Percentiles rank a stretch among this genome's conserved stretches.
phyloP scores from a whole-genome alignment of 2,888 invertebrate genomes.

The Apodemia duryi region DNA sequence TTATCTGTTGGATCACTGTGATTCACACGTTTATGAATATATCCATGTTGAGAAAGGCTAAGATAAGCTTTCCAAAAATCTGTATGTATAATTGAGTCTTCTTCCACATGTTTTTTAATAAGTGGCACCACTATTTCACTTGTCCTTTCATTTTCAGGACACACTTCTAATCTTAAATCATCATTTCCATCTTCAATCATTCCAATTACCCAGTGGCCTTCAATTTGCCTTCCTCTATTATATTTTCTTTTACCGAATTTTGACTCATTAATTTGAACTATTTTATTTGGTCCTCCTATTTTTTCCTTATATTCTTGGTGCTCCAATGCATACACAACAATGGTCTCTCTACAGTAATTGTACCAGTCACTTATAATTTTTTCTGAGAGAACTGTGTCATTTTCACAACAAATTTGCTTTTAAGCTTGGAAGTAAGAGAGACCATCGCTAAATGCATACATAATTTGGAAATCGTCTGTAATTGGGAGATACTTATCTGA shows the following conservation, averaged over 20 bases:
- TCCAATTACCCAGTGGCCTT: constrained; percentile 32
- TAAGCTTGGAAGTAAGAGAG: not conserved
- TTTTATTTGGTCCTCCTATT: constrained; percentile 31
- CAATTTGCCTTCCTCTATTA: constrained; percentile 18
- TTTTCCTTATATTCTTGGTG: constrained; percentile 15
- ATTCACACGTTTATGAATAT: too few relatives aligned
- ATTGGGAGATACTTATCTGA: not conserved
- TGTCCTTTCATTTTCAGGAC: constrained; percentile 32
- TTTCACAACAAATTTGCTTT: not conserved
- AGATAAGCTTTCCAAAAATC: too few relatives aligned
- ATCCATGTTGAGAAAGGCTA: too few relatives aligned
- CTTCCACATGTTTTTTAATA: constrained; percentile 30
- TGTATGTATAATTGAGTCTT: too few relatives aligned
- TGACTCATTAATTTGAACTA: constrained; percentile 32
- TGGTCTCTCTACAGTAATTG: constrained; percentile 26
- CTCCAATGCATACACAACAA: constrained; percentile 27
- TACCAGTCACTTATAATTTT: constrained; percentile 26
- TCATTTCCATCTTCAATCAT: constrained; percentile 34
- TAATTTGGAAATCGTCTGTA: not conserved
- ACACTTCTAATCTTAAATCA: constrained; percentile 37
- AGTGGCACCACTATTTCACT: constrained; percentile 34
- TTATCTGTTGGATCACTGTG: constrained; percentile 23
- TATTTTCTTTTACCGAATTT: constrained; percentile 27
- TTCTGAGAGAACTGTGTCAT: not conserved
- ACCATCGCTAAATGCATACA: constrained; percentile 1